These are phyloP conservation scores for Agrilus planipennis DNA, from an alignment of 1,140 invertebrate genomes.

Conservation along the genomic window DNA sequence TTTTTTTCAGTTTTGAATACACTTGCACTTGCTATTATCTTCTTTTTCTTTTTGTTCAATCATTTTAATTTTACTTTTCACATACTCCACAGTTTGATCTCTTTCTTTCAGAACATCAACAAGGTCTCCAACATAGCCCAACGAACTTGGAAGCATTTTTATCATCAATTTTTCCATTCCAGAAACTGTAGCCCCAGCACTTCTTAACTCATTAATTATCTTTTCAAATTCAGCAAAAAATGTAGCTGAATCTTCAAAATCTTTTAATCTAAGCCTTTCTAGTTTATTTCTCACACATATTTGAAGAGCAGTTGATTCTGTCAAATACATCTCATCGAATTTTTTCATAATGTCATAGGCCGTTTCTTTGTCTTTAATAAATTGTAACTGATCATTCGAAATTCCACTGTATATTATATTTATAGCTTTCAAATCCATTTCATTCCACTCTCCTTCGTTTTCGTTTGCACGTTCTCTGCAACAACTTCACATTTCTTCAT, in stretches of 20 bases:
- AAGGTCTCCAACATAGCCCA: too few species aligned
- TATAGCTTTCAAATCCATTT: slow-evolving; percentile 15
- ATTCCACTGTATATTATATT: slow-evolving; percentile 16
- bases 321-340: slow-evolving; percentile 18
- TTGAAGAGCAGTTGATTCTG: slow-evolving; percentile 18
- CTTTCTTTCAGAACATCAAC: slow-evolving; percentile 25
- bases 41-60: slow-evolving; percentile 19
- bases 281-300: slow-evolving; percentile 18
- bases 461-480: too few species aligned
- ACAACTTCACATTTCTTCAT: too few species aligned
- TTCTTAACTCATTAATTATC: slow-evolving; percentile 18
- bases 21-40: too few species aligned
- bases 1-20: slow-evolving; percentile 1
- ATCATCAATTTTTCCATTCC: slow-evolving; percentile 27
- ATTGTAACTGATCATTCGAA: slow-evolving; percentile 15
- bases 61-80: slow-evolving; percentile 31
- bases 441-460: slow-evolving; percentile 5
- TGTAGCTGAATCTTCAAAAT: slow-evolving; percentile 7
- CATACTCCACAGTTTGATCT: slow-evolving; percentile 32
- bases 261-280: slow-evolving; percentile 16
- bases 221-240: slow-evolving; percentile 24
- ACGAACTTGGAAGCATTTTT: slow-evolving; percentile 20
- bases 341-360: slow-evolving; percentile 17
- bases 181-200: slow-evolving; percentile 16
- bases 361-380: slow-evolving; percentile 10